A percentile compares a stretch with the other conserved stretches of the same genome.
Evolutionary conservation across 1,140 invertebrate species (phyloP).

Genomic region (Aphaenogaster floridana): DNA sequence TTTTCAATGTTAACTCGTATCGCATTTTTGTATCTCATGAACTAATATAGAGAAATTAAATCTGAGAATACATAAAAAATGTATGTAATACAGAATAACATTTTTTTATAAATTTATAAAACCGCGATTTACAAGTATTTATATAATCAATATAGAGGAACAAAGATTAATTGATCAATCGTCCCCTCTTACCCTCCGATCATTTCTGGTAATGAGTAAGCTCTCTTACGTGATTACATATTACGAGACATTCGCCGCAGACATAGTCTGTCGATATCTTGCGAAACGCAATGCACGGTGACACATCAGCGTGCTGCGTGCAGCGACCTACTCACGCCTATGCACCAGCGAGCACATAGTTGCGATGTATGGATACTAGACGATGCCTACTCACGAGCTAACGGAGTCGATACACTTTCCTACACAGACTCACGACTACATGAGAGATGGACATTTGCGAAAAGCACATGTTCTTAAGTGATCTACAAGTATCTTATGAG

Average conservation of each 20-base stretch:
- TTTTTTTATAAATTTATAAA: slow-evolving; percentile 12
- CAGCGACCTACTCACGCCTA: slow-evolving; percentile 77
- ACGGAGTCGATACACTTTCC: slow-evolving; percentile 47
- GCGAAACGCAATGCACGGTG: slow-evolving; percentile 74
- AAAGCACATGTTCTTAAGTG: neutral
- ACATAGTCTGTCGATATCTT: slow-evolving; percentile 73
- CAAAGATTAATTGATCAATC: neutral
- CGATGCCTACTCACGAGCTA: slow-evolving; percentile 68
- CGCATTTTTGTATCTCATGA: neutral
- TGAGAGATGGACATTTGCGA: neutral
- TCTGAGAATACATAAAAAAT: neutral
- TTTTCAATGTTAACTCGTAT: slow-evolving; percentile 42
- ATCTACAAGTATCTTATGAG: neutral
- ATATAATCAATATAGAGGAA: neutral
- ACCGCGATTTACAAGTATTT: neutral
- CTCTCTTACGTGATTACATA: slow-evolving; percentile 35
- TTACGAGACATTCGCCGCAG: slow-evolving; percentile 68
- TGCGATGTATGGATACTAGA: slow-evolving; percentile 47
- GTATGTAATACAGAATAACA: neutral
- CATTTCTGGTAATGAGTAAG: slow-evolving; percentile 45
- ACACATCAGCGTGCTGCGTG: slow-evolving; percentile 72
- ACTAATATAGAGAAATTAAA: slow-evolving; percentile 1
- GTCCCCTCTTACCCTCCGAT: neutral
- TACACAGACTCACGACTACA: neutral
- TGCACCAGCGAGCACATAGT: slow-evolving; percentile 64